phyloP scores from a whole-genome alignment of 2,888 invertebrate genomes.

The Amiota communis region DNA sequence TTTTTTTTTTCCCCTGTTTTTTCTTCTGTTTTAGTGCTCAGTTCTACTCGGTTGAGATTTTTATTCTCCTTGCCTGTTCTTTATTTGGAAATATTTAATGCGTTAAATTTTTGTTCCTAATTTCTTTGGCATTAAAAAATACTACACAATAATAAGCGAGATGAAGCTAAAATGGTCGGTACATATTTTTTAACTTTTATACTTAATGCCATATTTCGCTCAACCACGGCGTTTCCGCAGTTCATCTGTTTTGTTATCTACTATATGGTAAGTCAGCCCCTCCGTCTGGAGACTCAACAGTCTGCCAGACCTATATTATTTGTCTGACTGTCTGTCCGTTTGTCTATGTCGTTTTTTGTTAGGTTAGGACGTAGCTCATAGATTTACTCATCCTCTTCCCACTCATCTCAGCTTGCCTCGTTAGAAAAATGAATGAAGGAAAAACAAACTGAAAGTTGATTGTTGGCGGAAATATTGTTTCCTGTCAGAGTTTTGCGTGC shows the following conservation, averaged over 20 bases:
- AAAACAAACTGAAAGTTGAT: constrained; percentile 27
- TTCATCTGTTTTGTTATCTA: background rate
- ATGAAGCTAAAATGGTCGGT: background rate
- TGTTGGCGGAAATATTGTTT: constrained; percentile 29
- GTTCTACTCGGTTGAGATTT: background rate
- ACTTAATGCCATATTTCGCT: background rate
- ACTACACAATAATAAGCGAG: background rate
- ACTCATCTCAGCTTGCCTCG: too few species aligned
- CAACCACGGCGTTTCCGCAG: background rate
- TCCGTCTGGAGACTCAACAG: constrained; percentile 23
- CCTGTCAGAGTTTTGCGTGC: constrained; percentile 21
- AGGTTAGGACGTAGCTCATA: background rate
- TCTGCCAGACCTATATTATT: constrained; percentile 16
- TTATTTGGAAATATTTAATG: background rate
- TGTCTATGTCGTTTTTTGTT: background rate
- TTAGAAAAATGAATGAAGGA: background rate
- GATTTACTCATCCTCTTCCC: background rate
- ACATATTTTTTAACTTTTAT: background rate
- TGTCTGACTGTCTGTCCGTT: constrained; percentile 3
- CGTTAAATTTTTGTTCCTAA: constrained; percentile 3
- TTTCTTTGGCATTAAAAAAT: background rate
- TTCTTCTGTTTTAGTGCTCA: background rate
- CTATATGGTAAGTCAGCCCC: constrained; percentile 35
- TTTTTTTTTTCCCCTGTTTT: background rate
- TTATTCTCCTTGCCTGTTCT: background rate